phyloP scores from a whole-genome alignment of 2,888 invertebrate species.

The Mesochorus sp. region DNA sequence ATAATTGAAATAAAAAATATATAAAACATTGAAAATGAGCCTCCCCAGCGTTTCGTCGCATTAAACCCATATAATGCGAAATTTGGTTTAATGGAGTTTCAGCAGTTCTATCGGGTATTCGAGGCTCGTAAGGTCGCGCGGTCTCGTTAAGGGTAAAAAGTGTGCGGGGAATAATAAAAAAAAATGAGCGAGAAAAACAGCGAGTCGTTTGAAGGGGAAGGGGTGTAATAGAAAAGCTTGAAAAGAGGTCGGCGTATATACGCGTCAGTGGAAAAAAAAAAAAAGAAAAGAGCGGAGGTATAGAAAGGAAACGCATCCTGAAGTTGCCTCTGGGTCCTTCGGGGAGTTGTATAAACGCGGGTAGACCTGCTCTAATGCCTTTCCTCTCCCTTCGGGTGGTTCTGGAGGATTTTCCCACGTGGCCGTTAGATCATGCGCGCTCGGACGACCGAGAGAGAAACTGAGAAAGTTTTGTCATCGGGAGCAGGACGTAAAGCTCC shows the following conservation, averaged over 20 bases:
- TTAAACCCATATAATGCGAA: too few relatives aligned
- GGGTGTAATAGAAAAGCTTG: not conserved
- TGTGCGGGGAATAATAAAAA: conserved; percentile 34
- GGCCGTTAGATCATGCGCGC: conserved; percentile 78
- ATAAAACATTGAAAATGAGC: too few relatives aligned
- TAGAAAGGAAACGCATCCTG: conserved; percentile 42
- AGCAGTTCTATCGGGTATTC: conserved; percentile 55
- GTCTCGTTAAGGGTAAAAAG: conserved; percentile 43
- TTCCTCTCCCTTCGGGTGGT: conserved; percentile 1
- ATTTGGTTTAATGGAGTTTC: too few relatives aligned
- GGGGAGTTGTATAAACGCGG: conserved; percentile 31
- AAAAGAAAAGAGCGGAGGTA: conserved; percentile 17
- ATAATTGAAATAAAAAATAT: too few relatives aligned
- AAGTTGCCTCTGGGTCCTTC: not conserved
- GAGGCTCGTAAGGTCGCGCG: conserved; percentile 49
- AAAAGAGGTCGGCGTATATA: conserved; percentile 17
- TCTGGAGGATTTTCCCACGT: conserved; percentile 77
- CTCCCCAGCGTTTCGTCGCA: too few relatives aligned
- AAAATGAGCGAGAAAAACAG: conserved; percentile 6
- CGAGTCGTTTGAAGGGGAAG: not conserved
- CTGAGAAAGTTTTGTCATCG: conserved; percentile 74
- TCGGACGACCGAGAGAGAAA: conserved; percentile 14
- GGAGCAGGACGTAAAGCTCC: conserved; percentile 47
- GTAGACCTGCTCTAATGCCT: conserved; percentile 29
- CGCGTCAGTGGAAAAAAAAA: conserved; percentile 13